These are phyloP conservation scores for Dolichomitus sp. DNA, from an alignment of 2,888 invertebrate species.

Conservation along the genomic window DNA sequence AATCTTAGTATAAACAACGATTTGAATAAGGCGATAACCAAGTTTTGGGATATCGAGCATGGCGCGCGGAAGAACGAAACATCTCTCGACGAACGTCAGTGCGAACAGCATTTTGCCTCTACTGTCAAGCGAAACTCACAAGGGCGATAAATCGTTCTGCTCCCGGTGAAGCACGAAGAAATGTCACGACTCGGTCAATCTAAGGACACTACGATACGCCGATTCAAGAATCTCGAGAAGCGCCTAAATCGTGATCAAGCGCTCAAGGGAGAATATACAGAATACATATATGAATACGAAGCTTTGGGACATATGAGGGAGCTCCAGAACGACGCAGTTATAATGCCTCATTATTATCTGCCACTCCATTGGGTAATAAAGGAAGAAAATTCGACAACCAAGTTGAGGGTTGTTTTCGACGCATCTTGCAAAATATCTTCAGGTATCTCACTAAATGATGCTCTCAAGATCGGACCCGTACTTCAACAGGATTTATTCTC, in stretches of 20 bases:
- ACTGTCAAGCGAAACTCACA: background rate
- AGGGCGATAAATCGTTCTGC: conserved; percentile 30
- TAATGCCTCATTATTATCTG: too few relatives aligned
- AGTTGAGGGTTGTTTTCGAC: background rate
- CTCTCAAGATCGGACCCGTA: too few relatives aligned
- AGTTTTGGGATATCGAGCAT: conserved; percentile 60
- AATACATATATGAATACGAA: conserved; percentile 47
- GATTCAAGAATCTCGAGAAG: conserved; percentile 32
- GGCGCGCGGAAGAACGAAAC: conserved; percentile 8
- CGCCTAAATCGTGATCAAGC: background rate
- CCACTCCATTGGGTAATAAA: too few relatives aligned
- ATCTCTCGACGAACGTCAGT: conserved; percentile 12
- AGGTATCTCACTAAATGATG: too few relatives aligned
- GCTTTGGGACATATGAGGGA: conserved; percentile 35
- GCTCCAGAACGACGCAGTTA: background rate
- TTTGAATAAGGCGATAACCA: background rate
- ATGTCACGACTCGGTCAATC: too few relatives aligned
- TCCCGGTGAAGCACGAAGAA: too few relatives aligned
- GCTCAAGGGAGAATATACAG: conserved; percentile 25
- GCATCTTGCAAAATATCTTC: too few relatives aligned
- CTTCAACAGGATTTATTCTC: too few relatives aligned
- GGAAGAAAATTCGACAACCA: background rate
- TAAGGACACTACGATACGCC: conserved; percentile 1
- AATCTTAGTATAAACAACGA: conserved; percentile 12
- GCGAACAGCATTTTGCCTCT: conserved; percentile 41